These are phyloP conservation scores for Anadara kagoshimensis DNA, from an alignment of 1,140 invertebrate genomes.

Conservation along the genomic window DNA sequence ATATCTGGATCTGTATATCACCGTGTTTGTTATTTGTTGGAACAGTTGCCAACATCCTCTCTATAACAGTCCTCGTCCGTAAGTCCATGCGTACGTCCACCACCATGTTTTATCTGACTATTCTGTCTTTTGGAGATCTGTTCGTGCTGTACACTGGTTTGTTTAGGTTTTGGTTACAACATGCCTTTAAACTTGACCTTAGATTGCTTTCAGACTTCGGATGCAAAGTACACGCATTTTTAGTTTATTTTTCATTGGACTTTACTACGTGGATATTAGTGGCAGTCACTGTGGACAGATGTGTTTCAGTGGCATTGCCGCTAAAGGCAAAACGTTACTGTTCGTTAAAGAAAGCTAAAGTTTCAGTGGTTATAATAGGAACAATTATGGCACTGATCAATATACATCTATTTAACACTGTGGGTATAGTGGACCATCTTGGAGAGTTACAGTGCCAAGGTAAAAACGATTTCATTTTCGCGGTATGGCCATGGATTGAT, in stretches of 20 bases:
- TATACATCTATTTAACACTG: constrained; percentile 60
- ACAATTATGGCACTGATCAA: constrained; percentile 44
- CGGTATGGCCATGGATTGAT: constrained; percentile 68
- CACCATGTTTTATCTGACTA: constrained; percentile 60
- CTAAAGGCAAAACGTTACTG: constrained; percentile 49
- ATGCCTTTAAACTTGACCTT: constrained; percentile 44
- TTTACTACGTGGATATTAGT: constrained; percentile 60
- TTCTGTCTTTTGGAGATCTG: constrained; percentile 55
- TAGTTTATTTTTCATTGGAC: constrained; percentile 55
- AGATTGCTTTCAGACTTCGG: constrained; percentile 42
- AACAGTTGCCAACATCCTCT: constrained; percentile 59
- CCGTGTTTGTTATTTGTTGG: constrained; percentile 54
- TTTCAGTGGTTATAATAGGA: constrained; percentile 34
- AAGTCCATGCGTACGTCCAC: constrained; percentile 48
- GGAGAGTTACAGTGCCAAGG: constrained; percentile 28
- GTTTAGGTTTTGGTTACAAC: constrained; percentile 52
- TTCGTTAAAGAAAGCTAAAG: constrained; percentile 36
- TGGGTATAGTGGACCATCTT: constrained; percentile 25
- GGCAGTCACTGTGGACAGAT: constrained; percentile 56
- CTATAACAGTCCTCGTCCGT: constrained; percentile 52
- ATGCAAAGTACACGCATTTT: constrained; percentile 59
- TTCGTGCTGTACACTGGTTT: constrained; percentile 57
- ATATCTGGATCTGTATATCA: constrained; percentile 52
- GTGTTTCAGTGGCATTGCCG: constrained; percentile 53
- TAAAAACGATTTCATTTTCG: not conserved